Conservation (phyloP, 2,888 invertebrate genomes). For the Melanotus villosus region DNA sequence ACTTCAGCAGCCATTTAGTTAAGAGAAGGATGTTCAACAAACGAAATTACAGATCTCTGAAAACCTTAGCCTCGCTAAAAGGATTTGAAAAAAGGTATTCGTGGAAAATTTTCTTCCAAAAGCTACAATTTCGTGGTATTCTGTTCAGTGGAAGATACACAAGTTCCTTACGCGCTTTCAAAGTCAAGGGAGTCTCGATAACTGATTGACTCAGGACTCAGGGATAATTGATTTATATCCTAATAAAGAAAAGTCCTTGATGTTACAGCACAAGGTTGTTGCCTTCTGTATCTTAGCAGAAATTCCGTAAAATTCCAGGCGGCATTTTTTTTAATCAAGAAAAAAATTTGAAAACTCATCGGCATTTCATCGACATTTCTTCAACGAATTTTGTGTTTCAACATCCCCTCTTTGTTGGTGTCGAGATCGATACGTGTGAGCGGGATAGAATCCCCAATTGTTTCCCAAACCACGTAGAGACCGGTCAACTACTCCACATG, state of each 20-base stretch:
- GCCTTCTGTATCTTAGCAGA: not conserved
- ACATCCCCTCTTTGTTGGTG: slow-evolving; percentile 43
- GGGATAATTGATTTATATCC: slow-evolving; percentile 22
- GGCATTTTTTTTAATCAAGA: not conserved
- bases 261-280: not conserved
- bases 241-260: slow-evolving; percentile 9
- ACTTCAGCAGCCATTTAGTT: no score
- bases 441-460: slow-evolving; percentile 54
- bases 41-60: no score
- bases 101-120: no score
- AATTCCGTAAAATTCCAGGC: not conserved
- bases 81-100: no score
- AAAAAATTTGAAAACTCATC: not conserved
- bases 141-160: no score
- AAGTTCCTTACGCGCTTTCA: not conserved
- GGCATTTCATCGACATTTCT: slow-evolving; percentile 41
- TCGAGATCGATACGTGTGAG: slow-evolving; percentile 52
- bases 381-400: slow-evolving; percentile 49
- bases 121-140: no score
- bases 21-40: no score
- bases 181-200: not conserved
- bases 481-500: slow-evolving; percentile 53
- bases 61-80: no score
- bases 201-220: slow-evolving; percentile 20
- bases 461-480: slow-evolving; percentile 48